A percentile compares a stretch with the other conserved stretches of the same genome.
Conservation (phyloP, 2,797 vertebrate species). For the Varecia variegata region DNA sequence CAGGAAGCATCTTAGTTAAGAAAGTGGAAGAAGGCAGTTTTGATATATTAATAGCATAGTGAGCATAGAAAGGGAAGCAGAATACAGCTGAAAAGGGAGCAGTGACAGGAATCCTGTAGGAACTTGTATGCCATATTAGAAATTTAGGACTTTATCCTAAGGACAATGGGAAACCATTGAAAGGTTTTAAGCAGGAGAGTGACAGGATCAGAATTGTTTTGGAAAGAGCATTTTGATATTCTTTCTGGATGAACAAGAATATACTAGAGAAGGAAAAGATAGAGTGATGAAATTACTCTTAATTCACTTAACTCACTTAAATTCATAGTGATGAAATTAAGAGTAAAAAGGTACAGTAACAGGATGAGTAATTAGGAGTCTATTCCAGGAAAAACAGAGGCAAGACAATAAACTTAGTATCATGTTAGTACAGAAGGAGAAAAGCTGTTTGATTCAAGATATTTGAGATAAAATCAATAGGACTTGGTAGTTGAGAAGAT, state of each 20-base stretch:
- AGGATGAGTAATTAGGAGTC: neutral
- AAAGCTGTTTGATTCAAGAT: neutral
- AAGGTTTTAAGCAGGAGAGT: neutral
- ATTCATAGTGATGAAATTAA: neutral
- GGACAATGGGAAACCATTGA: neutral
- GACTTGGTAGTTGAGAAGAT: neutral
- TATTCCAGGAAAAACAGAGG: neutral
- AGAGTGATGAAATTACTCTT: too few relatives aligned
- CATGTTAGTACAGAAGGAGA: neutral
- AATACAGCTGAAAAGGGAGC: neutral
- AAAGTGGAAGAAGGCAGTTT: neutral
- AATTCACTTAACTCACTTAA: too few relatives aligned
- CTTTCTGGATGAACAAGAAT: neutral
- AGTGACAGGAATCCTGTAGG: neutral
- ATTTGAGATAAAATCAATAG: neutral
- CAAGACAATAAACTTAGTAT: neutral
- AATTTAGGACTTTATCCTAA: slow-evolving; percentile 1
- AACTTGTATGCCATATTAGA: neutral
- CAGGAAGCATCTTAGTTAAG: neutral
- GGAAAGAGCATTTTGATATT: neutral
- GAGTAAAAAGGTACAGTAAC: neutral
- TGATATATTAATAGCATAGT: neutral
- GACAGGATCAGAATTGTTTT: neutral
- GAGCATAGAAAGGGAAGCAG: neutral
- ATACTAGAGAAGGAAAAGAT: neutral